These are phyloP conservation scores for Bos taurus DNA, from an alignment of 2,113 vertebrate species.

Conservation along the genomic window DNA sequence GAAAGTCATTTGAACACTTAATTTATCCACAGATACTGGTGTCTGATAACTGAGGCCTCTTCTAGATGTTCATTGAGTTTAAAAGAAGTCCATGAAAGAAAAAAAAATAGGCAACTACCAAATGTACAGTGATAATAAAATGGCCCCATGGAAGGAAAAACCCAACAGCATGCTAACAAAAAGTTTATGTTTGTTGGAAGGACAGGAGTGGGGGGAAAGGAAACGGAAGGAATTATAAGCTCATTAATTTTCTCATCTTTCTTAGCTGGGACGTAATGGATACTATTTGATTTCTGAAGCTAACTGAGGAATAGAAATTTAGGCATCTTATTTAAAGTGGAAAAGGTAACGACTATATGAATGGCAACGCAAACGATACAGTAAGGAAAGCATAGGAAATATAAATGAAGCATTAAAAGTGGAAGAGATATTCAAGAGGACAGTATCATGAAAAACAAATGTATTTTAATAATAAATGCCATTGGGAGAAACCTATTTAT, in stretches of 20 bases:
- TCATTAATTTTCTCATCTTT: constrained; percentile 19
- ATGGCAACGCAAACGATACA: neutral
- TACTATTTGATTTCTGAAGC: neutral
- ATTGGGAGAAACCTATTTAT: neutral
- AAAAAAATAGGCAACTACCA: neutral
- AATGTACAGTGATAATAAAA: neutral
- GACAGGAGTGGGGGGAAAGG: neutral
- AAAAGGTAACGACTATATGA: neutral
- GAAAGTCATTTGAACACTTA: neutral
- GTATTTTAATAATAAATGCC: neutral
- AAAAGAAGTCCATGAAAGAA: neutral
- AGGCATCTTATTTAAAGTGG: neutral
- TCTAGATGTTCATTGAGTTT: neutral
- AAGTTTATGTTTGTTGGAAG: neutral
- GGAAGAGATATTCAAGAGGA: neutral
- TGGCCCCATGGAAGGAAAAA: neutral
- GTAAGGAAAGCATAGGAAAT: neutral
- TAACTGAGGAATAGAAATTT: constrained; percentile 7
- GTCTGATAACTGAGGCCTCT: neutral
- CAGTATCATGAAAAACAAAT: neutral
- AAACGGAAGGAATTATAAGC: neutral
- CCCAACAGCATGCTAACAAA: neutral
- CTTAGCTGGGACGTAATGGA: neutral
- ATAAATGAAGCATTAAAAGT: neutral
- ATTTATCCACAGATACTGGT: neutral